Conservation (phyloP, 2,797 vertebrate genomes). For the Myotis pilosus region DNA sequence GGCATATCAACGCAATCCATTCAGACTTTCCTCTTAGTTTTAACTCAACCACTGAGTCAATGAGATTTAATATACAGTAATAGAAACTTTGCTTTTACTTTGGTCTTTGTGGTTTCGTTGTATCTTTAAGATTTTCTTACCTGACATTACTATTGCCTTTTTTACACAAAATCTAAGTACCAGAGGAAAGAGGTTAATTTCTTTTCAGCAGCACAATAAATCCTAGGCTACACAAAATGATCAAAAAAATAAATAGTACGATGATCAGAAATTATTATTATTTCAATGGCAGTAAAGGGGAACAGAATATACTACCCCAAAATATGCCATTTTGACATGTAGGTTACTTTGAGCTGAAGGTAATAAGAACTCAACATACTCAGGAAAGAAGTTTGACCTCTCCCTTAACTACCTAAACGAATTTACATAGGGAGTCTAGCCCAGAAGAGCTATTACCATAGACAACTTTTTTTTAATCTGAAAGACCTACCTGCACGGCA, state of each 20-base stretch:
- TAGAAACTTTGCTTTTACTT: constrained; percentile 80
- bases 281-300: not conserved
- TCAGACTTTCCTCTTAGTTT: constrained; percentile 83
- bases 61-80: constrained; percentile 75
- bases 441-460: not conserved
- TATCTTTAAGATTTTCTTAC: constrained; percentile 83
- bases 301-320: not conserved
- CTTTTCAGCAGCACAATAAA: constrained; percentile 23
- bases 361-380: not conserved
- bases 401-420: not conserved
- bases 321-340: not conserved
- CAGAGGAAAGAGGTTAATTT: not conserved
- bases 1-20: constrained; percentile 76
- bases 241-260: not conserved
- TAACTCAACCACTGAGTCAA: constrained; percentile 84
- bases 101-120: constrained; percentile 80
- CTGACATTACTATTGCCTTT: constrained; percentile 80
- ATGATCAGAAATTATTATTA: constrained; percentile 24
- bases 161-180: constrained; percentile 56
- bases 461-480: not conserved
- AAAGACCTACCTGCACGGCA: not conserved
- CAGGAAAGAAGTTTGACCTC: not conserved
- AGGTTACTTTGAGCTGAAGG: not conserved
- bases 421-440: not conserved
- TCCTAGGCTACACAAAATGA: not conserved